Conservation (phyloP, 2,888 invertebrate species). For the Cephus nigrinus region DNA sequence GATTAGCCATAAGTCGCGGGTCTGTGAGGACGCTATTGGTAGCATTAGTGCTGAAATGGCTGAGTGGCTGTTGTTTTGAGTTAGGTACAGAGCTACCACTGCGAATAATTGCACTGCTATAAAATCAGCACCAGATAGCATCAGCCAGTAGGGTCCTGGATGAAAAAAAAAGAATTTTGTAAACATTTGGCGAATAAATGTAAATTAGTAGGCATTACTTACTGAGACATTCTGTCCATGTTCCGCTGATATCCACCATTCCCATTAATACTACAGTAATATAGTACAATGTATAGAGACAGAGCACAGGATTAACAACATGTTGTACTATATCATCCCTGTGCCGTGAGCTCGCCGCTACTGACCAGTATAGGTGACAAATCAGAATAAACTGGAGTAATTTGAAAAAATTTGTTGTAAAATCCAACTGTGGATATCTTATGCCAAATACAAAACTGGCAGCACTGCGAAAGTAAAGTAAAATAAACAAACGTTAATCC, state of each 20-base stretch:
- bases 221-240: slow-evolving; percentile 69
- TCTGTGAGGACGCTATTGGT: slow-evolving; percentile 60
- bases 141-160: slow-evolving; percentile 68
- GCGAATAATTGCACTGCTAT: slow-evolving; percentile 67
- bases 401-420: slow-evolving; percentile 67
- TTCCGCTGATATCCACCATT: slow-evolving; percentile 64
- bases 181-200: not conserved
- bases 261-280: slow-evolving; percentile 66
- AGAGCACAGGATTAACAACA: slow-evolving; percentile 66
- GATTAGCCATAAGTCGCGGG: slow-evolving; percentile 68
- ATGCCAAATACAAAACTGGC: slow-evolving; percentile 65
- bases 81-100: slow-evolving; percentile 67
- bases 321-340: slow-evolving; percentile 62
- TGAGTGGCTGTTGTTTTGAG: slow-evolving; percentile 49
- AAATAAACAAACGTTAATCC: not conserved
- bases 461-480: slow-evolving; percentile 55
- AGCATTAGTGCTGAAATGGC: slow-evolving; percentile 48
- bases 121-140: slow-evolving; percentile 68
- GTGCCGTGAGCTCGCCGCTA: slow-evolving; percentile 66
- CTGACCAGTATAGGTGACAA: slow-evolving; percentile 69
- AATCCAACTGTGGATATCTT: slow-evolving; percentile 66
- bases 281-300: slow-evolving; percentile 65
- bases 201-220: slow-evolving; percentile 38
- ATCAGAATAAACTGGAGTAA: slow-evolving; percentile 67
- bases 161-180: not conserved